Evolutionary conservation across 2,113 vertebrate genomes (phyloP).

Genomic region (Pseudorasbora parva): DNA sequence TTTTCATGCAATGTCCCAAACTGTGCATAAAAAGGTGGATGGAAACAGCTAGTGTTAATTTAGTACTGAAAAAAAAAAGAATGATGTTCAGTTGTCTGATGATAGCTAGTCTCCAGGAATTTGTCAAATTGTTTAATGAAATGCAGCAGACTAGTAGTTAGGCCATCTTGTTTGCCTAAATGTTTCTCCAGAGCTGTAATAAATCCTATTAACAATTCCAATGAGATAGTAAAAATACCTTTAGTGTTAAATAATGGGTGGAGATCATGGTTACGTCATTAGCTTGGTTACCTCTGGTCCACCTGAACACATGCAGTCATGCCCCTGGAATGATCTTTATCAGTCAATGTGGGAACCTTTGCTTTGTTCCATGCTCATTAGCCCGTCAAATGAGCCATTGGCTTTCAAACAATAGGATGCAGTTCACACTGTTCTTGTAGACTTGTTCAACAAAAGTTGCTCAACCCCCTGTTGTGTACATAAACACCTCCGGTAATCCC

Average conservation of each 20-base stretch:
- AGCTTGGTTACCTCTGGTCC: background rate
- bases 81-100: no score
- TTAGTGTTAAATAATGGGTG: background rate
- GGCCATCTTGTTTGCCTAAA: constrained; percentile 8
- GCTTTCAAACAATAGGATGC: constrained; percentile 26
- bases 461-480: constrained; percentile 12
- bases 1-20: no score
- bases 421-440: constrained; percentile 23
- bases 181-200: constrained; percentile 17
- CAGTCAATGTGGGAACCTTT: background rate
- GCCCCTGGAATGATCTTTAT: background rate
- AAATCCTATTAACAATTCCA: constrained; percentile 33
- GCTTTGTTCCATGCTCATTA: constrained; percentile 20
- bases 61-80: no score
- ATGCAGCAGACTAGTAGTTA: background rate
- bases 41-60: no score
- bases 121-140: background rate
- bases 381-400: constrained; percentile 16
- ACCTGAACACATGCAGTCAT: constrained; percentile 6
- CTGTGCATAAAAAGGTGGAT: no score
- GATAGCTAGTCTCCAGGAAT: background rate
- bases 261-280: constrained; percentile 9
- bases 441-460: constrained; percentile 10
- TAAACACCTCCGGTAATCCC: background rate
- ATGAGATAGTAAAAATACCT: constrained; percentile 1